Percentiles rank a stretch among this genome's conserved stretches.
Evolutionary conservation across 1,140 invertebrate species (phyloP).

Genomic region (Drosophila serrata): DNA sequence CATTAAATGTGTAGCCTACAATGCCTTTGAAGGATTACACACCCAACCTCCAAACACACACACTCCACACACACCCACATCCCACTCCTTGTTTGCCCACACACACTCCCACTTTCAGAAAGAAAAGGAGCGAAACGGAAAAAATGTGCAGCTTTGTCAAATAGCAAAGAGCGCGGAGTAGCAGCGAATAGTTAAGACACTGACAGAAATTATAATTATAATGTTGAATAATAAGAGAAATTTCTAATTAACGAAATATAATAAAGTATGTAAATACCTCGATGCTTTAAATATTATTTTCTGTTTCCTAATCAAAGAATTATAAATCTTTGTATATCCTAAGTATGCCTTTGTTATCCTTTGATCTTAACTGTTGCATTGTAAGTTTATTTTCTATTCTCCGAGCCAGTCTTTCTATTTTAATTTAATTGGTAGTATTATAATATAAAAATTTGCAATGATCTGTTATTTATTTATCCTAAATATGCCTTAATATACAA

Average conservation of each 20-base stretch:
- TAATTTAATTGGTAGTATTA: too few relatives aligned
- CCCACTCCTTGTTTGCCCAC: constrained; percentile 28
- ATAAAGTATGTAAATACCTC: neutral
- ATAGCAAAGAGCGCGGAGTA: constrained; percentile 60
- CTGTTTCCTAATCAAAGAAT: neutral
- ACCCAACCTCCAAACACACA: constrained; percentile 22
- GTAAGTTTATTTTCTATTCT: too few relatives aligned
- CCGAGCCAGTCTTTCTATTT: too few relatives aligned
- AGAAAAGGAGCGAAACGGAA: constrained; percentile 43
- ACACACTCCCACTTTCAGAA: constrained; percentile 29
- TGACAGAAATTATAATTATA: neutral
- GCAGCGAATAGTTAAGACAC: constrained; percentile 39
- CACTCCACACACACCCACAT: neutral
- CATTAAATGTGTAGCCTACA: constrained; percentile 78
- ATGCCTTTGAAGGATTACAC: constrained; percentile 79
- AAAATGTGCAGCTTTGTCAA: constrained; percentile 78
- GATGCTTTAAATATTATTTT: neutral
- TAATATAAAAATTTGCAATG: too few relatives aligned
- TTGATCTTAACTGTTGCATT: too few relatives aligned
- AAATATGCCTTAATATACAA: too few relatives aligned
- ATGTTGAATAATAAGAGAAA: neutral
- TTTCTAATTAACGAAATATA: neutral
- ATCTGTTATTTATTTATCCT: too few relatives aligned
- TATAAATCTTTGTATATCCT: neutral
- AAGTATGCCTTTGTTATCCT: neutral